Conservation (phyloP, 1,140 invertebrate species). For the Drosophila chauvacae region DNA sequence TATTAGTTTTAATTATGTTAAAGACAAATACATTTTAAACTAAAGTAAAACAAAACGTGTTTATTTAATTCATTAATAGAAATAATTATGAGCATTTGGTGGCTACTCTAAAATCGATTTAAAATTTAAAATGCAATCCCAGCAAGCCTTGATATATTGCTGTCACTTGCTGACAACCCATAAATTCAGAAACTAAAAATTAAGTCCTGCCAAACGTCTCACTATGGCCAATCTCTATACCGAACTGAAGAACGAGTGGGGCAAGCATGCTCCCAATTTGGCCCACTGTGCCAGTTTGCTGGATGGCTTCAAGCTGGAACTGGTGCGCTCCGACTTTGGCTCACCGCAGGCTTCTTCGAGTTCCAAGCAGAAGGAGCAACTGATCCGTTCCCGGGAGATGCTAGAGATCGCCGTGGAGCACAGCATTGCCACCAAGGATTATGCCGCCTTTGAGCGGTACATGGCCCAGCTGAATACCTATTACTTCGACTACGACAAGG, state of each 20-base stretch:
- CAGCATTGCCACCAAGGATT: slow-evolving; percentile 96
- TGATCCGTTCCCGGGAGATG: slow-evolving; percentile 89
- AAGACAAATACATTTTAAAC: slow-evolving; percentile 23
- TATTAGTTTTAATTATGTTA: slow-evolving; percentile 40
- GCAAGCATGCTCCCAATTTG: slow-evolving; percentile 54
- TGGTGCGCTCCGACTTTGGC: slow-evolving; percentile 39
- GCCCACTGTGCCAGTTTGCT: slow-evolving; percentile 40
- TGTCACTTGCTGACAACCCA: slow-evolving; percentile 8
- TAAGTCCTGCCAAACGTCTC: background rate
- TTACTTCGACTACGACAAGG: slow-evolving; percentile 98
- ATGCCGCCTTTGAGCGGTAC: slow-evolving; percentile 97
- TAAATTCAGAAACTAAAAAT: background rate
- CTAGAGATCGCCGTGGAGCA: slow-evolving; percentile 98
- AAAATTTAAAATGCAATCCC: background rate
- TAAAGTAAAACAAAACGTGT: background rate
- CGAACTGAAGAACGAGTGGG: slow-evolving; percentile 63
- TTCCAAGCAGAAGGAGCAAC: slow-evolving; percentile 30
- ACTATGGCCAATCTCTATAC: slow-evolving; percentile 52
- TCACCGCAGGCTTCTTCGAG: background rate
- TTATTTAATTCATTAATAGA: background rate
- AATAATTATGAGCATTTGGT: background rate
- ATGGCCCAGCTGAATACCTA: slow-evolving; percentile 98
- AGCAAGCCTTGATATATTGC: background rate
- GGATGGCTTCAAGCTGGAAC: slow-evolving; percentile 56
- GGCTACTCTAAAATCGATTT: background rate